Conservation (phyloP, 2,113 vertebrate species). For the Podocnemis expansa region DNA sequence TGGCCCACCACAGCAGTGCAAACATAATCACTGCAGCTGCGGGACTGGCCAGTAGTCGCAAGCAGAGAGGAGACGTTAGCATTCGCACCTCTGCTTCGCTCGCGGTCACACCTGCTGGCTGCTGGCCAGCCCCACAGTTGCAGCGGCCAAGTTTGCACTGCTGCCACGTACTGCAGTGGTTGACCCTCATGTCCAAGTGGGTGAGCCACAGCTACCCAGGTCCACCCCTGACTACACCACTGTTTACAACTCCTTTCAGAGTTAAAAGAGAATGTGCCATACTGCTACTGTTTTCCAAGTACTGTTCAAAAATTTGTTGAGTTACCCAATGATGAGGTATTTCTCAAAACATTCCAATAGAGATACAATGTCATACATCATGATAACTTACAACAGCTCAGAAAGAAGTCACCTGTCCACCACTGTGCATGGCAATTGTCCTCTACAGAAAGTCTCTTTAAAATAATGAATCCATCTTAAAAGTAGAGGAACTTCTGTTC, state of each 20-base stretch:
- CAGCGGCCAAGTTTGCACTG: too few relatives aligned
- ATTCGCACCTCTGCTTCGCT: too few relatives aligned
- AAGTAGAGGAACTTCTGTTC: neutral
- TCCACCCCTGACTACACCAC: too few relatives aligned
- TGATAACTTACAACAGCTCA: neutral
- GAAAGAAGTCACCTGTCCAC: neutral
- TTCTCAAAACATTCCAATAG: neutral
- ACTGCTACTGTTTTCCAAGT: neutral
- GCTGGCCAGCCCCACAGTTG: too few relatives aligned
- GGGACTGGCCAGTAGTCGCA: too few relatives aligned
- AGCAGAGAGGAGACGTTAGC: too few relatives aligned
- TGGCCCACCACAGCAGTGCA: too few relatives aligned
- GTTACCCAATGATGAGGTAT: neutral
- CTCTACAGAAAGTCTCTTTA: neutral
- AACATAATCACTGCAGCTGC: too few relatives aligned
- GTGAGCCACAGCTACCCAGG: too few relatives aligned
- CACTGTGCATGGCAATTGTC: neutral
- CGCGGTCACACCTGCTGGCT: too few relatives aligned
- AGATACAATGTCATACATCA: neutral
- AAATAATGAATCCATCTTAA: neutral
- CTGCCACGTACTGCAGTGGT: too few relatives aligned
- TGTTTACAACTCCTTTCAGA: accelerated
- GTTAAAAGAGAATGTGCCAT: neutral
- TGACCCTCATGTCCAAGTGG: too few relatives aligned
- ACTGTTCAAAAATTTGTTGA: neutral